Evolutionary conservation across 2,797 vertebrate genomes (phyloP).

Genomic region (Melanotaenia boesemani): DNA sequence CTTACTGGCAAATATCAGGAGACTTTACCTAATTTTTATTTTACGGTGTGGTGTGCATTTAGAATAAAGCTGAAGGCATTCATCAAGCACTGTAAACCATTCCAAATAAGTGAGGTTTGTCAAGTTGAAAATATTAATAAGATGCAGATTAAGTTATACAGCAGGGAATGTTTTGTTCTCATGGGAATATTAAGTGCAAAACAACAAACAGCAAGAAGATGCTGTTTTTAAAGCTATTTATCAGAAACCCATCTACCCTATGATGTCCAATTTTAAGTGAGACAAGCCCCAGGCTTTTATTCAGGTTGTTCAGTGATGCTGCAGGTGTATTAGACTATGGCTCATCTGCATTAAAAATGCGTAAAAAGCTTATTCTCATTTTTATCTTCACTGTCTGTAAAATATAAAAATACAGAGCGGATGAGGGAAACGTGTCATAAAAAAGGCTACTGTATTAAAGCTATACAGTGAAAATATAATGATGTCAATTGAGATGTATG

Average conservation of each 20-base stretch:
- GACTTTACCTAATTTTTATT: conserved; percentile 33
- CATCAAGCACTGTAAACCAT: conserved; percentile 12
- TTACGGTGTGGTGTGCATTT: conserved; percentile 24
- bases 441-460: conserved; percentile 31
- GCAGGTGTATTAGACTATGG: conserved; percentile 31
- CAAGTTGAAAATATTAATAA: conserved; percentile 41
- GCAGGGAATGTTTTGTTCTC: conserved; percentile 33
- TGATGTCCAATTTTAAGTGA: conserved; percentile 55
- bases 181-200: conserved; percentile 48
- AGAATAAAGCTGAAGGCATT: conserved; percentile 17
- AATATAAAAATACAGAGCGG: not conserved
- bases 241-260: conserved; percentile 42
- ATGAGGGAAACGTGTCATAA: not conserved
- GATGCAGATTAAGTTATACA: conserved; percentile 38
- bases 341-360: conserved; percentile 51
- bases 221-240: conserved; percentile 50
- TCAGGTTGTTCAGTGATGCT: conserved; percentile 35
- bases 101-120: conserved; percentile 22
- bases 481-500: conserved; percentile 48
- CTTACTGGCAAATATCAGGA: conserved; percentile 53
- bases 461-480: conserved; percentile 25
- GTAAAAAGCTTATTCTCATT: conserved; percentile 42
- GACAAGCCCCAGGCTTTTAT: conserved; percentile 39
- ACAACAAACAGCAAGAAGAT: conserved; percentile 29
- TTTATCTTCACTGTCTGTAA: conserved; percentile 37